Base-by-base conservation (phyloP, 23 tunicate species). In the Diplosoma virens region DNA sequence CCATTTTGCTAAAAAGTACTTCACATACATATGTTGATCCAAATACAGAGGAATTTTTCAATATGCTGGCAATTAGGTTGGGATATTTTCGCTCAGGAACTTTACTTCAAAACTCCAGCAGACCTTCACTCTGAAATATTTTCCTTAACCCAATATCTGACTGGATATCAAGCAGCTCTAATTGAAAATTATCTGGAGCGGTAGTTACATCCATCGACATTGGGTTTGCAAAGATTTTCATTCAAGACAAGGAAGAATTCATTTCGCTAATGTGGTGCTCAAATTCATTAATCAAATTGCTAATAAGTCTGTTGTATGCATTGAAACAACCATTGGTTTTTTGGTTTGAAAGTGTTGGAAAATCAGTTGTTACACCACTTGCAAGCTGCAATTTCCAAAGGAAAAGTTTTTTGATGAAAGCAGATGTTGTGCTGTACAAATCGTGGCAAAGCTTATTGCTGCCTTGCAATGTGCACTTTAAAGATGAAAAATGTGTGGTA, bases 1-100 rank as follows among this genome's bases (percentile, higher is more conserved):
- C 58, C 80, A 71, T 81, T 71, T 81, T 58, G 56, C 86, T 81
- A 76, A 66, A 79, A 66, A 79, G 76, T 47, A 76, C 84, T 66
- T 79, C 84, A 79, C 84, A 79, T 66, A 79, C 84, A 66, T 79
- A 79, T 66, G 84, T 48, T 67, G 76, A 79, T 47, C 84, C 84
- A 58, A 81, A 81, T 72, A 81, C 71, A 81, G 79, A 81, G 58
- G 79, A 34, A 37, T 81, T 71, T 29, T 81, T 81, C 79, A 33
- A 71, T 6, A 35, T 71, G 28, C 72, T 81, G 79, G 86, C 27
- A 71, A 71, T 72, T 71, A 72, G 25, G 71, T 72, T 81, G 79
- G 71, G 76, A 67, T 79, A 79, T 47, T 66, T 67, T 66, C 66
- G 66, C 76, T 79, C 65, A 25, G 84, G 84, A 79, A 79, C 84